Percentiles rank a stretch among this genome's conserved stretches.
phyloP scores from a whole-genome alignment of 2,888 invertebrate genomes.

The Hybos culiciformis region DNA sequence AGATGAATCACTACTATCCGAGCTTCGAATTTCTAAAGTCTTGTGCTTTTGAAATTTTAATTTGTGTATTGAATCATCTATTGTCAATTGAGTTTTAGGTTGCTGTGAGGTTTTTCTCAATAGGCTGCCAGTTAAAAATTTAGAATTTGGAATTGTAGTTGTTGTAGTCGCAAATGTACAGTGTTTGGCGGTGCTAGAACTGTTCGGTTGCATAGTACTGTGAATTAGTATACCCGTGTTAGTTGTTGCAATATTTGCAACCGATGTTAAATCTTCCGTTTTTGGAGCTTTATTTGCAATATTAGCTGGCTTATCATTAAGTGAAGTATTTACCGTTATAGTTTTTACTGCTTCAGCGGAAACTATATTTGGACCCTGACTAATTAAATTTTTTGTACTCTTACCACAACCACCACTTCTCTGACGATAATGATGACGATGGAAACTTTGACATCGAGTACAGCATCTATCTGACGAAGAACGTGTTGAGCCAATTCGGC shows the following conservation, averaged over 20 bases:
- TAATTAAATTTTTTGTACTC: no score
- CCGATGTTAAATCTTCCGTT: constrained; percentile 17
- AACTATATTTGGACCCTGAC: constrained; percentile 19
- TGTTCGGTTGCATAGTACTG: constrained; percentile 10
- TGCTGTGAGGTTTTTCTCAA: neutral
- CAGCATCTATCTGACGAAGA: constrained; percentile 21
- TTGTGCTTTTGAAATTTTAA: no score
- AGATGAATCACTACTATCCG: neutral
- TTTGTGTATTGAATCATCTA: neutral
- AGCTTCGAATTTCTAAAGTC: neutral
- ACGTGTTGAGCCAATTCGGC: constrained; percentile 18
- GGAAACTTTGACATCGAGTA: constrained; percentile 33
- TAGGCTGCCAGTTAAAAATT: neutral
- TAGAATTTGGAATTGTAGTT: constrained; percentile 20
- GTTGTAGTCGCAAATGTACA: constrained; percentile 29
- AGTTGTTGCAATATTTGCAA: constrained; percentile 16
- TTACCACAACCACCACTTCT: constrained; percentile 27
- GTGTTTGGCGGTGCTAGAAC: constrained; percentile 21
- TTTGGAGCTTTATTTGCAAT: neutral
- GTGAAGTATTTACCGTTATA: constrained; percentile 8
- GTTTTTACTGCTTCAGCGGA: neutral
- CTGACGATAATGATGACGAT: constrained; percentile 32
- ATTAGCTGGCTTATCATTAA: neutral
- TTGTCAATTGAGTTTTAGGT: neutral
- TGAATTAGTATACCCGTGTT: constrained; percentile 18